Percentiles rank a stretch among this genome's conserved stretches.
Conservation (phyloP, 2,113 vertebrate genomes). For the rat (Rattus norvegicus) region DNA sequence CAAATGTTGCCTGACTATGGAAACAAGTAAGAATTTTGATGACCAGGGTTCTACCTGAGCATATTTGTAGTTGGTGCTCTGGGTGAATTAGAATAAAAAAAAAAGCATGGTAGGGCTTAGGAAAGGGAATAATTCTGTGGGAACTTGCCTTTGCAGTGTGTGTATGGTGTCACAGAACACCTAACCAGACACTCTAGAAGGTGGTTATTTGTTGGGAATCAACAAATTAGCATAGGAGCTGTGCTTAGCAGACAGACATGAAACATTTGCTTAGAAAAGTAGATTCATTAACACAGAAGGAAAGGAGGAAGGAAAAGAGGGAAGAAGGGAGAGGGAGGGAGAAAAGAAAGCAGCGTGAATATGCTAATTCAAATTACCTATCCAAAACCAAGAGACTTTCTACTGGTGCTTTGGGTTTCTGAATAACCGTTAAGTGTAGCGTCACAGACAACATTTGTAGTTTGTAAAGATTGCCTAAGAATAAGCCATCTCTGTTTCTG, state of each 20-base stretch:
- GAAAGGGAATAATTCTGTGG: not conserved
- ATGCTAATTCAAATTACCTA: not conserved
- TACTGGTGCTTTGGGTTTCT: not conserved
- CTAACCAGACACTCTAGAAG: not conserved
- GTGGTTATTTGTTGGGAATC: not conserved
- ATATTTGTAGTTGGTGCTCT: not conserved
- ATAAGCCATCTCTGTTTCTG: not conserved
- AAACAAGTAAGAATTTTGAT: not conserved
- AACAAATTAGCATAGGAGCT: not conserved
- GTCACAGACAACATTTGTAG: not conserved
- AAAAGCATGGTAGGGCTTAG: not conserved
- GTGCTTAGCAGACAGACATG: too few relatives aligned
- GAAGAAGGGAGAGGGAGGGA: not conserved
- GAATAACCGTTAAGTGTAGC: not conserved
- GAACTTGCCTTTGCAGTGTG: not conserved
- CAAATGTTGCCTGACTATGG: not conserved
- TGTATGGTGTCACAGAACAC: not conserved
- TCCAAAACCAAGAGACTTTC: not conserved
- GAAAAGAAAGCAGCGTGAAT: not conserved
- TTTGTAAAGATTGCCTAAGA: conserved; percentile 31
- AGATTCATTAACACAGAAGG: not conserved
- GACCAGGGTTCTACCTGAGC: not conserved
- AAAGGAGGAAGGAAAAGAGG: not conserved
- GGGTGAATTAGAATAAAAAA: not conserved
- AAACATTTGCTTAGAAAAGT: not conserved